Evolutionary conservation across 1,140 invertebrate species (phyloP), one percentile per base, ranked within the genome.

Genomic region (Drosophila kanapiae): DNA sequence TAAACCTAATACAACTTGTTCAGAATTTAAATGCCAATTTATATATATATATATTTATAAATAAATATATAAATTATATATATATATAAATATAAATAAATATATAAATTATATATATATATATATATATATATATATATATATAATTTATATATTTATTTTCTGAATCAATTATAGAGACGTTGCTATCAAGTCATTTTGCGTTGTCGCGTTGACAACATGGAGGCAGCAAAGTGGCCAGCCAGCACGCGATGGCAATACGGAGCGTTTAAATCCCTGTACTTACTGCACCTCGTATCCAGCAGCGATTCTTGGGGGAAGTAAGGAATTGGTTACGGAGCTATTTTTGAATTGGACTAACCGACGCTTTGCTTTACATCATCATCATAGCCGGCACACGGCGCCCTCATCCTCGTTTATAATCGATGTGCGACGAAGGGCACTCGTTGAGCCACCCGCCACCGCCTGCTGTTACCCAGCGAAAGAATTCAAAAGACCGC

Each of bases 391-490:
- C 31, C 45, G 65, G n/a, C 82, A 86, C 69, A 86, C 72, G 65
- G 33, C 74, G 40, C 57, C 49, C 43, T 63, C 53, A 42, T 67
- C 45, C 48, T 62, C 48, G 49, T 40, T 29, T 65, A 48, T 47
- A 58, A 43, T 61, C 56, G 61, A 40, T 61, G 57, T 51, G 65
- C 48, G 37, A 27, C 33, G 53, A 9, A 56, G 13, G 23, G 62
- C 61, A 45, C 42, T 49, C 42, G 43, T 51, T 45, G 45, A 72
- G 38, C 38, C 38, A 67, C 70, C 53, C 37, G 49, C 54, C 48
- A 72, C 75, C 86, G 81, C 84, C 84, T 84, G 84, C 84, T 90
- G 84, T 74, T 87, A 77, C 84, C 77, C 80, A 84, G 74, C 84
- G 61, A 88, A 38, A 38, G 53, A 56, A 76, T 75, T 85, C 75